Percentiles rank a stretch among this genome's conserved stretches.
phyloP scores from a whole-genome alignment of 1,140 invertebrate species.

The Drosophila nikananu region DNA sequence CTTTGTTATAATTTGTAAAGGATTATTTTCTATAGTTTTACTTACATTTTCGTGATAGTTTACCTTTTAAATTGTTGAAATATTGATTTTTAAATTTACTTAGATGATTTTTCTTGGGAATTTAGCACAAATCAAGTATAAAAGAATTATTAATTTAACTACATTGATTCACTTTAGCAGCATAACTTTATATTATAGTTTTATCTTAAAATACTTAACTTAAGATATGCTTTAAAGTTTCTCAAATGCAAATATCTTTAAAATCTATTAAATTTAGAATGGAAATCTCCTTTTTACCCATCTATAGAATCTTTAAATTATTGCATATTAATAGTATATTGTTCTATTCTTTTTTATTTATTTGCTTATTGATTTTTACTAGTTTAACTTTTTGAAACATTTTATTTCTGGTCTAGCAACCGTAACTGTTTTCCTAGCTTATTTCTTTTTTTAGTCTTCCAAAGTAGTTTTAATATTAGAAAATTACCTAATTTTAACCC shows the following conservation, averaged over 20 bases:
- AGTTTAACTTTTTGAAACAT: not conserved
- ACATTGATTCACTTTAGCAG: not conserved
- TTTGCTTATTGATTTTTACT: too few relatives aligned
- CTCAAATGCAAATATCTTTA: not conserved
- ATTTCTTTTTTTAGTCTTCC: not conserved
- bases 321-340: not conserved
- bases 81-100: not conserved
- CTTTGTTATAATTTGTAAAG: not conserved
- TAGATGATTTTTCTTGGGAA: not conserved
- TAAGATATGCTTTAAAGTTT: not conserved
- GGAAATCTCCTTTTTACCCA: too few relatives aligned
- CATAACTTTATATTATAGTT: not conserved
- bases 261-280: not conserved
- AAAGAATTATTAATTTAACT: not conserved
- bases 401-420: not conserved
- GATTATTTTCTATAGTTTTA: not conserved
- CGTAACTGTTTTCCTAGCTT: not conserved
- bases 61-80: not conserved
- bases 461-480: slow-evolving; percentile 4
- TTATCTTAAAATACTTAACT: not conserved
- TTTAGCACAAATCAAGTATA: not conserved
- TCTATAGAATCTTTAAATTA: not conserved
- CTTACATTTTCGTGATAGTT: not conserved
- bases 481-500: not conserved
- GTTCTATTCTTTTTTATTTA: not conserved